phyloP scores from a whole-genome alignment of 2,797 vertebrate species.

The Macropodus opercularis region DNA sequence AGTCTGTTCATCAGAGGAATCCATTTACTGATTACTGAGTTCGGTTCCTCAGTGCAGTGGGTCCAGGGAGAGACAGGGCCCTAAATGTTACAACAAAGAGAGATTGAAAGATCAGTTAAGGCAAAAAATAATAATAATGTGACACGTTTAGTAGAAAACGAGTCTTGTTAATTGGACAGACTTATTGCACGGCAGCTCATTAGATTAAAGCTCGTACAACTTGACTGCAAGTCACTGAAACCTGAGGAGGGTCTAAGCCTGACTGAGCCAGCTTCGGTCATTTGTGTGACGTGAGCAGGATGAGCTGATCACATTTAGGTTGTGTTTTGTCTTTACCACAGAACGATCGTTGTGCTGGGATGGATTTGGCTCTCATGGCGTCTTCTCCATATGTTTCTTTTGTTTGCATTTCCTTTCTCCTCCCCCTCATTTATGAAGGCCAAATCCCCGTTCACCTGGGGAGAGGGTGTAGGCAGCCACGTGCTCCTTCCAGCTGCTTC shows the following conservation, averaged over 20 bases:
- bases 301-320: constrained; percentile 1
- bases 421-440: constrained; percentile 30
- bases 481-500: constrained; percentile 51
- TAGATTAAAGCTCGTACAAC: constrained; percentile 63
- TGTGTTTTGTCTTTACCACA: constrained; percentile 14
- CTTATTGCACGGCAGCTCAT: constrained; percentile 48
- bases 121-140: constrained; percentile 31
- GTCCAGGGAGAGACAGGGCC: constrained; percentile 49
- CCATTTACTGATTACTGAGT: constrained; percentile 73
- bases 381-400: constrained; percentile 3
- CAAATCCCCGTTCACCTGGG: constrained; percentile 44
- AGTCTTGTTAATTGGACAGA: constrained; percentile 55
- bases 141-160: constrained; percentile 38
- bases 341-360: background rate
- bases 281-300: constrained; percentile 14
- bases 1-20: constrained; percentile 63
- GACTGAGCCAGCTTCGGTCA: constrained; percentile 16
- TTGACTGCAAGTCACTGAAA: constrained; percentile 29
- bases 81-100: constrained; percentile 27
- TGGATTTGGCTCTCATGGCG: background rate
- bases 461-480: constrained; percentile 31
- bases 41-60: constrained; percentile 55
- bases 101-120: constrained; percentile 47
- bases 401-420: constrained; percentile 13
- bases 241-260: constrained; percentile 24